Evolutionary conservation across 2,797 vertebrate genomes (phyloP).

Genomic region (Margarornis squamiger): DNA sequence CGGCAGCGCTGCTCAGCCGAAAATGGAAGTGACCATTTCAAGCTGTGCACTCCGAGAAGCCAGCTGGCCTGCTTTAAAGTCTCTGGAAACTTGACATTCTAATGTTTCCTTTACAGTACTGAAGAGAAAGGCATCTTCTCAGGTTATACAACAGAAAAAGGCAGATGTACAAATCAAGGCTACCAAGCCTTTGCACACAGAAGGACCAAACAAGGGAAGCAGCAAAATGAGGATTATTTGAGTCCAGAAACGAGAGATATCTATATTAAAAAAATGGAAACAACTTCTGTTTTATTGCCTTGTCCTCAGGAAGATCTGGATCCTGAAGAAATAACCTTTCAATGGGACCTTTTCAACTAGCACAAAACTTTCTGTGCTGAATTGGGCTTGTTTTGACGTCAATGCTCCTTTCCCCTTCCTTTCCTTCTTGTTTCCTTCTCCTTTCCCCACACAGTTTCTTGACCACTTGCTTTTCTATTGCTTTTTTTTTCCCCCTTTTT

Average conservation of each 20-base stretch:
- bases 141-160: conserved; percentile 3
- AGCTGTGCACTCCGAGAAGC: conserved; percentile 33
- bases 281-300: neutral
- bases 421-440: neutral
- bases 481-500: neutral
- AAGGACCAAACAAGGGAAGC: neutral
- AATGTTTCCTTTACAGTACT: conserved; percentile 4
- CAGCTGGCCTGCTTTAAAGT: conserved; percentile 45
- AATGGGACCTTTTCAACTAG: neutral
- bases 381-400: neutral
- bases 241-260: neutral
- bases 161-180: neutral
- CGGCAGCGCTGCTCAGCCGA: neutral
- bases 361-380: neutral
- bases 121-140: neutral
- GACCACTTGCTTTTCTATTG: neutral
- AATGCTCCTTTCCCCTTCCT: neutral
- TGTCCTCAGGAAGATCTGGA: neutral
- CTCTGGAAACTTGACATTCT: conserved; percentile 45
- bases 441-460: neutral
- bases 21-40: conserved; percentile 58
- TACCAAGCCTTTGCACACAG: neutral
- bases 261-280: neutral
- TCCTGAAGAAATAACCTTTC: neutral
- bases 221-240: neutral